Percentiles rank a stretch among this genome's conserved stretches.
These are phyloP conservation scores for Hippoglossus stenolepis DNA, from an alignment of 2,113 vertebrate genomes.

Conservation along the genomic window DNA sequence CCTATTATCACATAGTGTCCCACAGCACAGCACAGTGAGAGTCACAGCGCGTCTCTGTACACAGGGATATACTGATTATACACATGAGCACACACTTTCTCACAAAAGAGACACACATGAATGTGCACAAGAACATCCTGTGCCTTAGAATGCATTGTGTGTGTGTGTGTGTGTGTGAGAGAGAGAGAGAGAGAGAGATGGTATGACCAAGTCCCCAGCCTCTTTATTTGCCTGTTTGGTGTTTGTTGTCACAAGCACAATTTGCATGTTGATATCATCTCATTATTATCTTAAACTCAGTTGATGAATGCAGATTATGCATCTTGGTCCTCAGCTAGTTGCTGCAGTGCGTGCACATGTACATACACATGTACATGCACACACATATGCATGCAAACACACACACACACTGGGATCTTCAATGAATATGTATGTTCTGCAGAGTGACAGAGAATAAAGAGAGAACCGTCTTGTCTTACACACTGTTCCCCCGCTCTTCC, in stretches of 20 bases:
- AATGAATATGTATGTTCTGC: conserved; percentile 73
- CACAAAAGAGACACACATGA: neutral
- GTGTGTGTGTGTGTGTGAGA: conserved; percentile 7
- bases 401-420: conserved; percentile 20
- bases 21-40: conserved; percentile 5
- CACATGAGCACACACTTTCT: conserved; percentile 2
- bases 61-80: conserved; percentile 9
- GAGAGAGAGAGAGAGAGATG: too few species aligned
- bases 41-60: conserved; percentile 27
- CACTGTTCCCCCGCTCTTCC: neutral
- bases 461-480: conserved; percentile 32
- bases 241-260: conserved; percentile 63
- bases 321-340: conserved; percentile 18
- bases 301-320: conserved; percentile 72
- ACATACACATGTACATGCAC: conserved; percentile 21
- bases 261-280: conserved; percentile 71
- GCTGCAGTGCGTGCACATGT: conserved; percentile 46
- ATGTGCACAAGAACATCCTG: conserved; percentile 4
- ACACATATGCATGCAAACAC: conserved; percentile 22
- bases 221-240: conserved; percentile 43
- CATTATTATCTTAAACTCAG: conserved; percentile 66
- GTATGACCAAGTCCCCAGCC: conserved; percentile 20
- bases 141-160: neutral
- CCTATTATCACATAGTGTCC: conserved; percentile 57
- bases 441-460: conserved; percentile 46